Evolutionary conservation across 2,888 invertebrate genomes (phyloP), one percentile per base, ranked within the genome.

Genomic region (Meloe dianella): DNA sequence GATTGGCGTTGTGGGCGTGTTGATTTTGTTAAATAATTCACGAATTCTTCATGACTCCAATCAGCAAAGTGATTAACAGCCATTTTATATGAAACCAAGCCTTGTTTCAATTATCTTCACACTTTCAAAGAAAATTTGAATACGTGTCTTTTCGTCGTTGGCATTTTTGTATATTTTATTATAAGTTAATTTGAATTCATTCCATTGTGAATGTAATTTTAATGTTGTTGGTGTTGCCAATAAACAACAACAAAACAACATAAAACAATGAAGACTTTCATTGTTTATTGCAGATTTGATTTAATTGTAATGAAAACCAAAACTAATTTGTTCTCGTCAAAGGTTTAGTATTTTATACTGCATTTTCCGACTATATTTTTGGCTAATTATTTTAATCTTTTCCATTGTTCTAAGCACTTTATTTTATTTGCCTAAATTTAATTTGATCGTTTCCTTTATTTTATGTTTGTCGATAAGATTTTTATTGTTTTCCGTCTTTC

Each of bases 41-140:
- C 4, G 9, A 47, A 47, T 47, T 47, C 47, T 2, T 20, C 20
- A 20, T 10, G 10, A 9, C 1, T 47, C 47, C 47, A 47, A 47
- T 47, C 47, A 1, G 47, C 9, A 9, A 47, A 73, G 93, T 75
- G 64, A 54, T 72, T 76, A 2, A 74, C 60, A 3, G 60, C 70
- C 24, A 74, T 63, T 47, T 66, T 54, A 32, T 69, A 76, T 17
- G 69, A 29, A 7, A 67, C 57, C 10, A 68, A n/a, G 7, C 74
- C 74, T 30, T 65, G 64, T 32, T 69, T 74, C 66, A 20, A 76
- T 71, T 56, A 32, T 60, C 64, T 67, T 58, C 8, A 75, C 32
- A 51, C 75, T 75, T 12, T 73, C 20, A 41, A 35, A 2, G 30
- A 62, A 62, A 20, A 60, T 29, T 22, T 35, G n/a, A 32, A 56